These are phyloP conservation scores for Melieria omissa DNA, from an alignment of 2,888 invertebrate genomes.

Conservation along the genomic window DNA sequence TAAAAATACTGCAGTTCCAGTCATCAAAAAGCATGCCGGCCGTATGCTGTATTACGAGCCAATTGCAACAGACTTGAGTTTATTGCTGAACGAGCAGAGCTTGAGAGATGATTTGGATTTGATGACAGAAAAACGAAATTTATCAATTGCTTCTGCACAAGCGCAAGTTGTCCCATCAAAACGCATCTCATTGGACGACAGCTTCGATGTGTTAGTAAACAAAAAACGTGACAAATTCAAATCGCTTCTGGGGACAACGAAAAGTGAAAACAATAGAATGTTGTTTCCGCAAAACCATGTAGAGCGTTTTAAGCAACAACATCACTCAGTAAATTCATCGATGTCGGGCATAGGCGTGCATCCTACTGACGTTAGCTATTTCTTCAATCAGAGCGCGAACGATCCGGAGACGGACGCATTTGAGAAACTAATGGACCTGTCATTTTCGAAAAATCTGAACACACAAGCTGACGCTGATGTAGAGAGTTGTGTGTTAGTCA, in stretches of 20 bases:
- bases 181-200: slow-evolving; percentile 56
- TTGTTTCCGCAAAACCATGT: slow-evolving; percentile 41
- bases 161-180: slow-evolving; percentile 42
- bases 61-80: slow-evolving; percentile 47
- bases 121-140: slow-evolving; percentile 49
- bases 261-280: slow-evolving; percentile 18
- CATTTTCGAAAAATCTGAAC: slow-evolving; percentile 44
- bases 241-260: slow-evolving; percentile 13
- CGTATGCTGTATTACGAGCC: slow-evolving; percentile 55
- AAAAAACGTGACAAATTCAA: slow-evolving; percentile 30
- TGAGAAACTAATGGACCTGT: slow-evolving; percentile 71
- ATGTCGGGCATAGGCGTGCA: slow-evolving; percentile 29
- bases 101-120: slow-evolving; percentile 53
- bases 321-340: not conserved
- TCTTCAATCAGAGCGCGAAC: slow-evolving; percentile 66
- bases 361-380: slow-evolving; percentile 66
- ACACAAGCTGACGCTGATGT: not conserved
- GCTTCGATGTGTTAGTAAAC: slow-evolving; percentile 56
- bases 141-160: slow-evolving; percentile 46
- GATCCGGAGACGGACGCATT: slow-evolving; percentile 74
- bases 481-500: slow-evolving; percentile 32
- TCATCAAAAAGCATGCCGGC: slow-evolving; percentile 53
- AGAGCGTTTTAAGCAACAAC: slow-evolving; percentile 52
- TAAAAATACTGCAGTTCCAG: slow-evolving; percentile 47
- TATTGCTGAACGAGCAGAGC: slow-evolving; percentile 41